phyloP scores from a whole-genome alignment of 1,140 invertebrate genomes.

The Chymomyza costata region DNA sequence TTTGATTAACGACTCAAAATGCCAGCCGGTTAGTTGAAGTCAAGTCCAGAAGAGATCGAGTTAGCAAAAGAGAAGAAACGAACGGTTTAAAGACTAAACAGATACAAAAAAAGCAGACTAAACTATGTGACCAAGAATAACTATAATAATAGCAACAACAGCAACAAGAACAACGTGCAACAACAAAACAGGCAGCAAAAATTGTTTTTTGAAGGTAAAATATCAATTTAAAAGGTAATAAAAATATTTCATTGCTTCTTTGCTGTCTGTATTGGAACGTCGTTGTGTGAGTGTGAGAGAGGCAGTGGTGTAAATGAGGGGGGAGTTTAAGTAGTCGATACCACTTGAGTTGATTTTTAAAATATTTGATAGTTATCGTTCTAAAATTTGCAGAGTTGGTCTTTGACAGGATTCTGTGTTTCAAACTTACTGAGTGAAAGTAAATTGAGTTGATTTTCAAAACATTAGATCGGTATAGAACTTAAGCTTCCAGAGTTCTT shows the following conservation, averaged over 20 bases:
- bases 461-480: too few relatives aligned
- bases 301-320: too few relatives aligned
- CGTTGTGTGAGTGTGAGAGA: too few relatives aligned
- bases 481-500: too few relatives aligned
- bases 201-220: constrained; percentile 61
- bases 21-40: constrained; percentile 30
- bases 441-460: too few relatives aligned
- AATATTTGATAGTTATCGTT: too few relatives aligned
- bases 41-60: constrained; percentile 24
- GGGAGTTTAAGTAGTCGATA: too few relatives aligned
- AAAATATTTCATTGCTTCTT: constrained; percentile 57
- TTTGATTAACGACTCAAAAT: constrained; percentile 65
- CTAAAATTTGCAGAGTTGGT: too few relatives aligned
- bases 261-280: too few relatives aligned
- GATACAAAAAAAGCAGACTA: constrained; percentile 9
- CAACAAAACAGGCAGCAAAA: constrained; percentile 47
- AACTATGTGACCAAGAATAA: constrained; percentile 22
- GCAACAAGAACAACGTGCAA: constrained; percentile 15
- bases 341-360: too few relatives aligned
- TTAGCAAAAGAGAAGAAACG: constrained; percentile 5
- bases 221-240: constrained; percentile 67
- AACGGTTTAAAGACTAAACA: constrained; percentile 4
- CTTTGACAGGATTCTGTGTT: too few relatives aligned
- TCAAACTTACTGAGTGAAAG: too few relatives aligned
- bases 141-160: constrained; percentile 28